phyloP scores from a whole-genome alignment of 2,888 invertebrate genomes.

The Cheilosia vulpina region DNA sequence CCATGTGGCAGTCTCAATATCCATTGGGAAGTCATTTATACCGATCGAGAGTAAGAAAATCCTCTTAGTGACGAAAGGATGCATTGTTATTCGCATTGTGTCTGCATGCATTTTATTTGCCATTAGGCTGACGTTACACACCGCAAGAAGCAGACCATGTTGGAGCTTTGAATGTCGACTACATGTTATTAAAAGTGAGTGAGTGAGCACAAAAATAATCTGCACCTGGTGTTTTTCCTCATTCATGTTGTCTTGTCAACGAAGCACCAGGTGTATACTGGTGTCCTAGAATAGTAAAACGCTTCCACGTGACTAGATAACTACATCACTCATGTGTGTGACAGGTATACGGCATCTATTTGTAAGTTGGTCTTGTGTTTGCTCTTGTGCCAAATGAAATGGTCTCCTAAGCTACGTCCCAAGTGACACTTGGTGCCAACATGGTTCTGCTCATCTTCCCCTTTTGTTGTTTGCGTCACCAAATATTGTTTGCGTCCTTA shows the following conservation, averaged over 20 bases:
- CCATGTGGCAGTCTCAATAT: conserved; percentile 46
- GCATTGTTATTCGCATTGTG: conserved; percentile 25
- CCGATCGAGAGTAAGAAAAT: conserved; percentile 31
- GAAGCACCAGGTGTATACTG: no score
- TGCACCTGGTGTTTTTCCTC: conserved; percentile 18
- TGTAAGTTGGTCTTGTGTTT: conserved; percentile 33
- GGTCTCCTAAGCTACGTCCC: conserved; percentile 32
- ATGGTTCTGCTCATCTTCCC: no score
- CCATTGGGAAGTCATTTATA: conserved; percentile 40
- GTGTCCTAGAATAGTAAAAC: conserved; percentile 25
- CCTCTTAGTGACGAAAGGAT: conserved; percentile 13
- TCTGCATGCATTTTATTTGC: neutral
- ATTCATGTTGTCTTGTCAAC: no score
- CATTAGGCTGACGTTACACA: conserved; percentile 9
- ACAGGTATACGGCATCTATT: neutral
- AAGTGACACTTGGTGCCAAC: conserved; percentile 5
- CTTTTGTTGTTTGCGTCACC: conserved; percentile 7
- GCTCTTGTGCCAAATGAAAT: conserved; percentile 59
- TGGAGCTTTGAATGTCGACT: neutral
- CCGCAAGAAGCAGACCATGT: neutral
- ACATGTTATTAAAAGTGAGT: conserved; percentile 7
- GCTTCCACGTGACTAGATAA: conserved; percentile 37
- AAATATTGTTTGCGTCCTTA: conserved; percentile 52
- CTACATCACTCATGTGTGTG: conserved; percentile 3
- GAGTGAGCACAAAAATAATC: conserved; percentile 21